Evolutionary conservation across 92 coral and sea anemone species (phyloP).

Genomic region (Anthopleura xanthogrammica): DNA sequence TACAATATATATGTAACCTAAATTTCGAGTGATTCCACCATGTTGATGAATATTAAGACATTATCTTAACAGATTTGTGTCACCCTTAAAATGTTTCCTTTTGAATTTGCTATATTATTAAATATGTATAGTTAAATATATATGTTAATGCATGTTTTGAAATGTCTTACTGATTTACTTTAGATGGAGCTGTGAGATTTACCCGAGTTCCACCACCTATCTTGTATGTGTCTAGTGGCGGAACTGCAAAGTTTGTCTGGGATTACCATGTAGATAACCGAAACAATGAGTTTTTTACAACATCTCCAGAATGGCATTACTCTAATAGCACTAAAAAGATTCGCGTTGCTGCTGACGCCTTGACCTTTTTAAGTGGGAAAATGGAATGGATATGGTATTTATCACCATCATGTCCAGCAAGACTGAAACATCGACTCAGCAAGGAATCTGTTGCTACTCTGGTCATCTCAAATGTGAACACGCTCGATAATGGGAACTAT

Average conservation of each 20-base stretch:
- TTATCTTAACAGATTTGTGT: too few relatives aligned
- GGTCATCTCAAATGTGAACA: slow-evolving; percentile 19
- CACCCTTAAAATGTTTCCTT: too few relatives aligned
- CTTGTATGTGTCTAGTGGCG: slow-evolving; percentile 1
- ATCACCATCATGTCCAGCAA: not conserved
- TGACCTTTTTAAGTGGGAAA: not conserved
- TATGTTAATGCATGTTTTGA: too few relatives aligned
- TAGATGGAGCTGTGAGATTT: slow-evolving; percentile 5
- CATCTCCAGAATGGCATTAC: slow-evolving; percentile 11
- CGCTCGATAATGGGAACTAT: slow-evolving; percentile 15
- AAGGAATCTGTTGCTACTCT: slow-evolving; percentile 13
- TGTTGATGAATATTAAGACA: too few relatives aligned
- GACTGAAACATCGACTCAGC: slow-evolving; percentile 11
- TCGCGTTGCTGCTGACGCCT: not conserved
- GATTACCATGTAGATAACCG: slow-evolving; percentile 14
- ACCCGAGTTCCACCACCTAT: slow-evolving; percentile 4
- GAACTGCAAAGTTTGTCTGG: slow-evolving; percentile 25
- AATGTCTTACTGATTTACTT: not conserved
- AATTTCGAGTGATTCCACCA: too few relatives aligned
- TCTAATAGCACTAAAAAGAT: not conserved
- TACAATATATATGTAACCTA: too few relatives aligned
- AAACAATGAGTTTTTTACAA: not conserved
- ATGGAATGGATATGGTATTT: not conserved
- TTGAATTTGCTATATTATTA: too few relatives aligned
- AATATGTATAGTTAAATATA: too few relatives aligned